A percentile compares a stretch with the other conserved stretches of the same genome.
These are phyloP conservation scores for Ophion slaviceki DNA, from an alignment of 2,888 invertebrate genomes.

Conservation along the genomic window DNA sequence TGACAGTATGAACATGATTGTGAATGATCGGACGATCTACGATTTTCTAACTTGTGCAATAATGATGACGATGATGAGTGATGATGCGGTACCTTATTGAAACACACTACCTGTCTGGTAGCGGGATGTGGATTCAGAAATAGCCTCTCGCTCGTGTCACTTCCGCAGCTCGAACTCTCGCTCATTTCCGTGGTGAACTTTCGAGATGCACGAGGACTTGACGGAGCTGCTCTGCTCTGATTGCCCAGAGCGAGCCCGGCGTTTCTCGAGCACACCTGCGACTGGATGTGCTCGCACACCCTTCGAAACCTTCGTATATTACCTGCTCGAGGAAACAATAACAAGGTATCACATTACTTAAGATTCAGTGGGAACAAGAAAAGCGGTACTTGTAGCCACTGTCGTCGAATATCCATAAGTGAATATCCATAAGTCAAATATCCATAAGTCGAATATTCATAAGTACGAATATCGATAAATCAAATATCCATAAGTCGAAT, in stretches of 20 bases:
- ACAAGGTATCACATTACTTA: neutral
- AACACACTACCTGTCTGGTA: slow-evolving; percentile 84
- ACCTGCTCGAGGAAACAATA: slow-evolving; percentile 85
- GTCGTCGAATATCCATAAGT: too few species aligned
- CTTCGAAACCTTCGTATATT: slow-evolving; percentile 97
- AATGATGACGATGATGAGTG: slow-evolving; percentile 68
- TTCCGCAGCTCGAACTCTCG: slow-evolving; percentile 89
- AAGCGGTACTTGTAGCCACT: too few species aligned
- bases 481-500: too few species aligned
- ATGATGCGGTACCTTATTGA: slow-evolving; percentile 82
- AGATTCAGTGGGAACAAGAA: neutral
- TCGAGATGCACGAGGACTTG: slow-evolving; percentile 87
- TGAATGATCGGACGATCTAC: slow-evolving; percentile 4
- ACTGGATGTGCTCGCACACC: slow-evolving; percentile 98
- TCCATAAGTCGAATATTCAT: too few species aligned
- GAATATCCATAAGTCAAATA: too few species aligned
- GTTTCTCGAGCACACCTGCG: slow-evolving; percentile 88
- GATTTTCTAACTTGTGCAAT: slow-evolving; percentile 26
- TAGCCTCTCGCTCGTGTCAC: slow-evolving; percentile 88
- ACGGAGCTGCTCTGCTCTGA: slow-evolving; percentile 84
- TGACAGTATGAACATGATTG: slow-evolving; percentile 31
- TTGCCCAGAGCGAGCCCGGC: slow-evolving; percentile 77
- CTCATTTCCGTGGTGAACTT: slow-evolving; percentile 88
- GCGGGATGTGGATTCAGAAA: slow-evolving; percentile 84
- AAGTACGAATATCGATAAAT: too few species aligned